Conservation (phyloP, 2,797 vertebrate species). For the Urosaurus nigricauda region DNA sequence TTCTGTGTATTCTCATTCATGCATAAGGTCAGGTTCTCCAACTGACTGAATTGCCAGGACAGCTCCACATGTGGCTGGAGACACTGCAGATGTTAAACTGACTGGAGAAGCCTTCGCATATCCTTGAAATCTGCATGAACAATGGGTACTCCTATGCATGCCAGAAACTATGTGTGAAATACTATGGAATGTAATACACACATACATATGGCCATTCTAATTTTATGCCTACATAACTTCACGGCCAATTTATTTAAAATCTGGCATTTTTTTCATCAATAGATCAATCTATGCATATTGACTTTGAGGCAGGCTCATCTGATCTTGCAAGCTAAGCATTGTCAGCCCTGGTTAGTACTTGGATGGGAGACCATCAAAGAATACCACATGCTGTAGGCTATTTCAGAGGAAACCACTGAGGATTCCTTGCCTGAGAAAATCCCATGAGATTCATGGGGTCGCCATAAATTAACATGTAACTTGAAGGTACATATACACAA, state of each 20-base stretch:
- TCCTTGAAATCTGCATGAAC: neutral
- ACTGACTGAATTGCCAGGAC: neutral
- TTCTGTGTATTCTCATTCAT: neutral
- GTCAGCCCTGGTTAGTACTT: too few relatives aligned
- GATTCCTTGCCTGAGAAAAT: too few relatives aligned
- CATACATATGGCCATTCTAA: neutral
- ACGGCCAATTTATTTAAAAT: neutral
- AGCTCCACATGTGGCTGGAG: neutral
- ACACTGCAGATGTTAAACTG: neutral
- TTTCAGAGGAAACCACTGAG: too few relatives aligned
- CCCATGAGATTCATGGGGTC: too few relatives aligned
- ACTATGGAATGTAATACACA: neutral
- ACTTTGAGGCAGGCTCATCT: neutral
- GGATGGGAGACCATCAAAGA: too few relatives aligned
- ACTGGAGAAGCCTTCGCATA: neutral
- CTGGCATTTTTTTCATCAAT: neutral
- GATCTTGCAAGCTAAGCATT: too few relatives aligned
- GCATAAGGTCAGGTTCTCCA: constrained; percentile 11
- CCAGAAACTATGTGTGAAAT: neutral
- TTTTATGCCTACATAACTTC: neutral
- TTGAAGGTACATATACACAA: too few relatives aligned
- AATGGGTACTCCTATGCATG: neutral
- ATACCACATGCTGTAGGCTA: too few relatives aligned
- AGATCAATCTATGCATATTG: neutral
- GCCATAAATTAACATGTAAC: too few relatives aligned